Conservation (phyloP, 1,140 invertebrate genomes). For the Lethrus apterus region DNA sequence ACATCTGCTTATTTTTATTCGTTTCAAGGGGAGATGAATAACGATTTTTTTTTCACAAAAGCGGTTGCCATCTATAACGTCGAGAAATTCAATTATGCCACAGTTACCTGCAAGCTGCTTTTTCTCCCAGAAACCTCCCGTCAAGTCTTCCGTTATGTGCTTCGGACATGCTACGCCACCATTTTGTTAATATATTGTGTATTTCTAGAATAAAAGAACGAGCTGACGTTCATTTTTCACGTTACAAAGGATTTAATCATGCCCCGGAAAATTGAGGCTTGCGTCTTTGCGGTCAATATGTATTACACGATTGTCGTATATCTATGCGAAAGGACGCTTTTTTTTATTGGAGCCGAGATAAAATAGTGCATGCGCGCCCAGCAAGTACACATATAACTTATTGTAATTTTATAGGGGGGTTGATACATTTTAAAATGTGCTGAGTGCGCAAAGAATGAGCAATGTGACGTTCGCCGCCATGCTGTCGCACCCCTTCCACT, state of each 20-base stretch:
- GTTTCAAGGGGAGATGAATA: neutral
- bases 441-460: slow-evolving; percentile 43
- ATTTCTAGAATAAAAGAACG: slow-evolving; percentile 3
- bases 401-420: slow-evolving; percentile 42
- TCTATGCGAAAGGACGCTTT: neutral
- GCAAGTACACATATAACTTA: slow-evolving; percentile 30
- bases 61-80: too few relatives aligned
- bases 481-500: slow-evolving; percentile 36
- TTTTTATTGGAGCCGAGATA: neutral
- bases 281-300: slow-evolving; percentile 3
- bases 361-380: neutral
- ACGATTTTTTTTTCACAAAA: slow-evolving; percentile 8
- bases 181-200: slow-evolving; percentile 18
- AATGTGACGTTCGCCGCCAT: slow-evolving; percentile 42
- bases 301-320: neutral
- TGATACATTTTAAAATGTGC: slow-evolving; percentile 44
- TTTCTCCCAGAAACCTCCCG: slow-evolving; percentile 13
- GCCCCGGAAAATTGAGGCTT: slow-evolving; percentile 7
- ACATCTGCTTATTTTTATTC: slow-evolving; percentile 12
- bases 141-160: slow-evolving; percentile 16
- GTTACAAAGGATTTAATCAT: slow-evolving; percentile 18
- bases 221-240: slow-evolving; percentile 19
- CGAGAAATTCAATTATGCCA: slow-evolving; percentile 16
- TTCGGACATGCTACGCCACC: slow-evolving; percentile 18
- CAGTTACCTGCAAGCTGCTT: slow-evolving; percentile 11